Evolutionary conservation across 1,140 invertebrate species (phyloP), one percentile per base, ranked within the genome.

Genomic region (Orussus abietinus): DNA sequence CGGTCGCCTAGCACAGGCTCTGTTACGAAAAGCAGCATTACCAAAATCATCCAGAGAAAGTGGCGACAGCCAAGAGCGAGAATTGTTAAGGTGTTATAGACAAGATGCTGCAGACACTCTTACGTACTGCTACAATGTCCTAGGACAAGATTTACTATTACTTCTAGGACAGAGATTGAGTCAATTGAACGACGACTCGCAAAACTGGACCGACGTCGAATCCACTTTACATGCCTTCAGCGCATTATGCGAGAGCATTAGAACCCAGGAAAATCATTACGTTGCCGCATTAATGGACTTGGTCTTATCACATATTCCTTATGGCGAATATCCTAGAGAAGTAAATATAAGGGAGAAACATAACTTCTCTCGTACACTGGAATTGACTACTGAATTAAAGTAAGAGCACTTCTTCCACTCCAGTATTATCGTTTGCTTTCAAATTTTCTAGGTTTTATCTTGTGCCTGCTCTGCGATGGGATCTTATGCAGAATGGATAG

Each of bases 101-200:
- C 90, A 94, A 69, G 92, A 96, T 53, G 85, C 92, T 30, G 83
- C 86, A 0, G 92, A 96, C 67, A 90, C 88, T 14, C 81, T 93
- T 62, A 83, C 87, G 69, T 92, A 92, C 64, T 90, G 90, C 66
- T 89, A 84, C 61, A 83, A 81, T 52, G 80, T 94, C 1, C 66
- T 94, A 2, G 77, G 81, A 25, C 77, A 83, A 12, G 77, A 82
- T 50, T 78, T 90, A 45, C 54, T 91, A 6, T 75, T 80, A 20
- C 75, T 85, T 22, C 62, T 88, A 13, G 79, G 78, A 12, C 68
- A 72, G 26, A 75, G 80, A 53, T 55, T 88, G 5, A 70, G 59
- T 18, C 37, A 53, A 12, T 42, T 57, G 0, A 26, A 55, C 1
- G 42, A 57, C 4, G 62, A 53, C 7, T 33, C 55, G 1, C 64